Conservation (phyloP, 2,113 vertebrate genomes). For the Notothenia coriiceps region DNA sequence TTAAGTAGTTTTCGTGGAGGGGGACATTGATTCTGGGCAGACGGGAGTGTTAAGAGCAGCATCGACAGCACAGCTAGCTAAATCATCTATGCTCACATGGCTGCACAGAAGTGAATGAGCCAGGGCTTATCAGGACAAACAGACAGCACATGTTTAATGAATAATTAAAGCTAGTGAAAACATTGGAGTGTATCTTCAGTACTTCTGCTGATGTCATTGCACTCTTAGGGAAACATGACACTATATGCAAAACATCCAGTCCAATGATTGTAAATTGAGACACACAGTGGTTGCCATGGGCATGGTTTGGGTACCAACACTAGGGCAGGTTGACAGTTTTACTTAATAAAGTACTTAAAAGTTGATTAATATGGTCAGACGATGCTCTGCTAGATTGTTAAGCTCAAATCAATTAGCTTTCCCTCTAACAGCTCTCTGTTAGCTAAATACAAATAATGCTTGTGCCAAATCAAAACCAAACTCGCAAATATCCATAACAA, state of each 20-base stretch:
- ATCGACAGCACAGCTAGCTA: constrained; percentile 44
- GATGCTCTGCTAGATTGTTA: not conserved
- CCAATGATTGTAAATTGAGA: constrained; percentile 33
- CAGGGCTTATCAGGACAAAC: constrained; percentile 72
- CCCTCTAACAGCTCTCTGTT: not conserved
- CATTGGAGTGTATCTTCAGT: constrained; percentile 52
- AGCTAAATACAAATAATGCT: too few relatives aligned
- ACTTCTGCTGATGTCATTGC: constrained; percentile 62
- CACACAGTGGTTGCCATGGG: constrained; percentile 6
- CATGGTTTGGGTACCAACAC: not conserved
- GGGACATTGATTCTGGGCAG: constrained; percentile 47
- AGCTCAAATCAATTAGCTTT: not conserved
- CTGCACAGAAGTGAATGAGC: constrained; percentile 58
- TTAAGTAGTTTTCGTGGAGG: constrained; percentile 40
- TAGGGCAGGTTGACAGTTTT: constrained; percentile 14
- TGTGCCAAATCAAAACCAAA: constrained; percentile 1
- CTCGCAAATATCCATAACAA: not conserved
- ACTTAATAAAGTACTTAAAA: not conserved
- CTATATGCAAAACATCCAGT: constrained; percentile 41
- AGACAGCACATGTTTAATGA: constrained; percentile 77
- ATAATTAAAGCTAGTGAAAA: constrained; percentile 71
- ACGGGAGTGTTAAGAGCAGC: constrained; percentile 44
- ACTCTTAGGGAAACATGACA: constrained; percentile 60
- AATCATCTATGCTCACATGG: constrained; percentile 52
- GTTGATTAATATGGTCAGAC: not conserved